Evolutionary conservation across 2,113 vertebrate genomes (phyloP).

Genomic region (Strix uralensis): DNA sequence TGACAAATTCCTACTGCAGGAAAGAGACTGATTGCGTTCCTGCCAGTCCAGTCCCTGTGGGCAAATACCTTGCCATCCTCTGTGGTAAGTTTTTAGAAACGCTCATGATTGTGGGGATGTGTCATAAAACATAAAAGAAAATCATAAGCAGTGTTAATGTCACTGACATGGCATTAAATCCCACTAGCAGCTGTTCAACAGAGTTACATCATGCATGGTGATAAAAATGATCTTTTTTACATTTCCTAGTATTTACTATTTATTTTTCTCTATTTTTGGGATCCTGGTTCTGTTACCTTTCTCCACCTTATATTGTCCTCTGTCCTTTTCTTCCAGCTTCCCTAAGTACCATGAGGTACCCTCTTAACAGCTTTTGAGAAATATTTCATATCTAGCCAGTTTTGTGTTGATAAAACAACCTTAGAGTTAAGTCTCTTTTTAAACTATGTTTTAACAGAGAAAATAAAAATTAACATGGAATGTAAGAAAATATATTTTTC

Average conservation of each 20-base stretch:
- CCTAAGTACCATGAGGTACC: not conserved
- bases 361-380: not conserved
- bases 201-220: not conserved
- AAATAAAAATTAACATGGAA: not conserved
- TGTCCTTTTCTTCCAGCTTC: not conserved
- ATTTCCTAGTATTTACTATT: not conserved
- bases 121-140: slow-evolving; percentile 5
- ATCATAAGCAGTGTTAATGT: not conserved
- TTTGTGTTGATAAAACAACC: not conserved
- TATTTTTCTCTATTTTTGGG: not conserved
- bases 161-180: not conserved
- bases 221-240: not conserved
- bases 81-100: not conserved
- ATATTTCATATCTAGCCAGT: not conserved
- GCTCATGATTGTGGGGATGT: not conserved
- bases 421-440: not conserved
- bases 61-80: not conserved
- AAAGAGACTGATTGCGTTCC: not conserved
- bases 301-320: not conserved
- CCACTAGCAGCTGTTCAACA: not conserved
- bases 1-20: not conserved
- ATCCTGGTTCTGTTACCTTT: not conserved
- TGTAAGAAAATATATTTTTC: not conserved
- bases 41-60: not conserved
- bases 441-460: not conserved